Base-by-base conservation (phyloP, 2,888 invertebrate genomes). In the Netelia virgata region DNA sequence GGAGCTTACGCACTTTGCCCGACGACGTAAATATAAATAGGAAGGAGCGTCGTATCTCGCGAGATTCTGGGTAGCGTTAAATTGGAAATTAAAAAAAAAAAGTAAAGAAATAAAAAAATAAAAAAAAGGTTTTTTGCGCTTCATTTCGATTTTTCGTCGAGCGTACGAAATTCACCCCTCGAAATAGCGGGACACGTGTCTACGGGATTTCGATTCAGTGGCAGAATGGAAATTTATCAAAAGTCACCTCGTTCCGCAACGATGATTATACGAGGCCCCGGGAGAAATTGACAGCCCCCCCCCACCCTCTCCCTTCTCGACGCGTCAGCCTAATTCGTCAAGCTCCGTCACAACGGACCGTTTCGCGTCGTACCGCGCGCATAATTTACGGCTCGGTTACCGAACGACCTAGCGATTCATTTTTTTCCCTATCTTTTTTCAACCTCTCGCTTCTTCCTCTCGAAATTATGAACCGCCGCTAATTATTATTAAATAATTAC, bases 1-100 rank as follows among this genome's bases (percentile, higher is more conserved):
- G 72, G 23, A 68, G 83, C 64, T 83, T 83, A 83, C 70, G 83
- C 83, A 83, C 83, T 83, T 83, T 68, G 79, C 79, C 1, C n/a
- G 14, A 43, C 28, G 74, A 70, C 18, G 36, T 74, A 57, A 74
- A 77, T 75, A 79, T 63, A 61, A 70, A 75, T 36, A 53, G 43
- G 18, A 55, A 23, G 41, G 36, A 63, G 50, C 18, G 47, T 47
- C 14, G 47, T n/a, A n/a, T 28, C 6, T 5, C 5, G 3, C 28
- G 5, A 28, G 28, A 28, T 28, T 28, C 2, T 28, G 28, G 6
- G 28, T n/a, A 28, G 28, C 28, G 28, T 28, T 28, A 28, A 28
- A 28, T 28, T 28, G 28, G 5, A 28, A 28, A 28, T 28, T 28
- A 28, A 28, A 28, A 28, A 28, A 5, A 5, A 28, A 5, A 28